Evolutionary conservation across 2,888 invertebrate species (phyloP).

Genomic region (Icerya purchasi): DNA sequence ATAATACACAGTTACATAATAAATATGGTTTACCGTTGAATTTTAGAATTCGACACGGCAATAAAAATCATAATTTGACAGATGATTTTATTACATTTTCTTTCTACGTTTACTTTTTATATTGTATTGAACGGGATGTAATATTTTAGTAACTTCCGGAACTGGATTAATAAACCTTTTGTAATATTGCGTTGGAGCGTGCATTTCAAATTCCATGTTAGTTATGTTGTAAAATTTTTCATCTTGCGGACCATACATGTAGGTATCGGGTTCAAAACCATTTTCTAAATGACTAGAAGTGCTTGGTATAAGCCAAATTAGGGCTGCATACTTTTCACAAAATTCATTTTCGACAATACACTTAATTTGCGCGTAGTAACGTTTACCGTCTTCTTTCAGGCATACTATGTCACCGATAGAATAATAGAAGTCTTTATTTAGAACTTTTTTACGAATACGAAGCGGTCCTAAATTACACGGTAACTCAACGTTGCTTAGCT

Average conservation of each 20-base stretch:
- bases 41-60: no score
- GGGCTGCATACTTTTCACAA: conserved; percentile 10
- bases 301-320: conserved; percentile 10
- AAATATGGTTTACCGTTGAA: no score
- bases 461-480: no score
- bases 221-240: conserved; percentile 7
- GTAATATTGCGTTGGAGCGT: conserved; percentile 5
- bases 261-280: conserved; percentile 4
- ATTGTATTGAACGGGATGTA: not conserved
- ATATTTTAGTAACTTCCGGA: conserved; percentile 3
- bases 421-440: conserved; percentile 1
- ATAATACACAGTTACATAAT: no score
- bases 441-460: no score
- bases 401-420: conserved; percentile 8
- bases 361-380: conserved; percentile 9
- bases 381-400: not conserved
- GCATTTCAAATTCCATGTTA: conserved; percentile 5
- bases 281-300: not conserved
- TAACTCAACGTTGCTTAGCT: no score
- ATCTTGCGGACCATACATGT: conserved; percentile 9
- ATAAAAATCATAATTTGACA: no score
- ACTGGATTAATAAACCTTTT: conserved; percentile 8
- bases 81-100: no score
- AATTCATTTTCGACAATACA: conserved; percentile 4
- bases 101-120: no score